phyloP scores from a whole-genome alignment of 1,140 invertebrate species.

The Ostrea denselamellosa region DNA sequence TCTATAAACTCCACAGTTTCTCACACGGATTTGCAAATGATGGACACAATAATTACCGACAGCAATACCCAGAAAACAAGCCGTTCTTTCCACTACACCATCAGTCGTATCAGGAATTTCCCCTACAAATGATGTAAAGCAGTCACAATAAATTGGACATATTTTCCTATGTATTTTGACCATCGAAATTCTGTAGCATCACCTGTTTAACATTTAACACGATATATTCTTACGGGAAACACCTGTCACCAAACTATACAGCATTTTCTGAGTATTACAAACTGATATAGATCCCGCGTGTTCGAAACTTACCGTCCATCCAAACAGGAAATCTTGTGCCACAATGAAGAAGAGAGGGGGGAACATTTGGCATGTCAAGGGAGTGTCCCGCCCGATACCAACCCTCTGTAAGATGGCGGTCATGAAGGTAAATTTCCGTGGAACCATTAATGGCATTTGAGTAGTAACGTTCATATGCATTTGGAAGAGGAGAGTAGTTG shows the following conservation, averaged over 20 bases:
- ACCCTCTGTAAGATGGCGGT: background rate
- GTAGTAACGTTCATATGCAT: conserved; percentile 8
- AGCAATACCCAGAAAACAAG: background rate
- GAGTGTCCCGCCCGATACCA: conserved; percentile 1
- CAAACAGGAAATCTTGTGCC: background rate
- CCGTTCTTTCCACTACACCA: background rate
- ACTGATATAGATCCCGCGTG: too few relatives aligned
- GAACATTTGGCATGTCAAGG: background rate
- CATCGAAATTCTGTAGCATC: too few relatives aligned
- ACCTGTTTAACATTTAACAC: too few relatives aligned
- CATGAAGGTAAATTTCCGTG: background rate
- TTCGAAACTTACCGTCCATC: background rate
- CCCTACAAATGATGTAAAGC: background rate
- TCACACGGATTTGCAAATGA: background rate
- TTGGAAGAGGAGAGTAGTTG: conserved; percentile 1
- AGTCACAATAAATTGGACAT: background rate
- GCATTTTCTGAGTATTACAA: too few relatives aligned
- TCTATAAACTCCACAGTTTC: conserved; percentile 25
- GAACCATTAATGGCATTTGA: background rate
- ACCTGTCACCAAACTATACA: too few relatives aligned
- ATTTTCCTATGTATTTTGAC: too few relatives aligned
- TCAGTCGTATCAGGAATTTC: background rate
- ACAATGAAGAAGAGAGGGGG: background rate
- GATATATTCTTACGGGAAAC: too few relatives aligned
- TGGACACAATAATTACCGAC: background rate